phyloP scores from a whole-genome alignment of 1,140 invertebrate species.

The Bombus pyrosoma region DNA sequence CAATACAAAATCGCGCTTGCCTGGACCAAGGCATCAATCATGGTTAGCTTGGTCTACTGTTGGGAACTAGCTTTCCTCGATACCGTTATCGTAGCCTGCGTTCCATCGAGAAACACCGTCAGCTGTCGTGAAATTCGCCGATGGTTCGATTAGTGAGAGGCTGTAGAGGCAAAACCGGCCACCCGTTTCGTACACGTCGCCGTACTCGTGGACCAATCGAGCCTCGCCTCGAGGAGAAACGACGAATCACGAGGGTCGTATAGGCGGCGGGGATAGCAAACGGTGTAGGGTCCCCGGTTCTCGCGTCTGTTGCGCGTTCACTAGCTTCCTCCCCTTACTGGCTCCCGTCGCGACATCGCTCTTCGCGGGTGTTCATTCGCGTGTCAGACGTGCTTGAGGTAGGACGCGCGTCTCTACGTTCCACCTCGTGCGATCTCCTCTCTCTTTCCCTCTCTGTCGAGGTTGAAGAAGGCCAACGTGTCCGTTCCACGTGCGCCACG shows the following conservation, averaged over 20 bases:
- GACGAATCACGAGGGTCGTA: slow-evolving; percentile 42
- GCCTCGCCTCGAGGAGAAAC: neutral
- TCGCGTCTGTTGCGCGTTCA: slow-evolving; percentile 37
- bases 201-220: slow-evolving; percentile 35
- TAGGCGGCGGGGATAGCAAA: slow-evolving; percentile 29
- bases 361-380: slow-evolving; percentile 70
- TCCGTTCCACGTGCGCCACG: slow-evolving; percentile 35
- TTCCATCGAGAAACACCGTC: neutral
- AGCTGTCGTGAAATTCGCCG: slow-evolving; percentile 7
- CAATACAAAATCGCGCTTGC: neutral
- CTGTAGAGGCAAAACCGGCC: neutral
- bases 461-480: neutral
- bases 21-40: neutral
- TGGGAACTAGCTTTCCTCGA: neutral
- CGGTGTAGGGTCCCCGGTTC: slow-evolving; percentile 38
- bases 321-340: slow-evolving; percentile 39
- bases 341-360: slow-evolving; percentile 52
- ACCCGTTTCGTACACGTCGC: slow-evolving; percentile 5
- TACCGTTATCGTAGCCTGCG: slow-evolving; percentile 26
- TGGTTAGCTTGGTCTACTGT: neutral
- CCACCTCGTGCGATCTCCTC: neutral
- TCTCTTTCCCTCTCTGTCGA: neutral
- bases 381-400: slow-evolving; percentile 71
- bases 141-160: neutral
- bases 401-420: slow-evolving; percentile 43